These are phyloP conservation scores for Physella acuta DNA, from an alignment of 1,140 invertebrate genomes.

Conservation along the genomic window DNA sequence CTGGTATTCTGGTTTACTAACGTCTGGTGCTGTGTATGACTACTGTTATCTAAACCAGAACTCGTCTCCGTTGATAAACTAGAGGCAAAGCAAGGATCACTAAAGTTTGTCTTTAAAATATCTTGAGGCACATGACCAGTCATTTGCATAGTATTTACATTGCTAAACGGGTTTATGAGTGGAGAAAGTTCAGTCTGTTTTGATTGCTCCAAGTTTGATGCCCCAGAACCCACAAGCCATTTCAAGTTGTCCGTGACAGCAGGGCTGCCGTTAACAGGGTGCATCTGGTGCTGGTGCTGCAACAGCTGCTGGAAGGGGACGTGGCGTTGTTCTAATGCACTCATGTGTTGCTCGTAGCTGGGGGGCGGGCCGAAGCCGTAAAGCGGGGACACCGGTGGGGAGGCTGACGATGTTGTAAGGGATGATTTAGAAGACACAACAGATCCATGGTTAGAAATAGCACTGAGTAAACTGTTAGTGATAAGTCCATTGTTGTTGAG, in stretches of 20 bases:
- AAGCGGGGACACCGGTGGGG: slow-evolving; percentile 74
- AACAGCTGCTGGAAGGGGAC: neutral
- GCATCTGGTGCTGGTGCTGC: slow-evolving; percentile 1
- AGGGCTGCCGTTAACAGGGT: neutral
- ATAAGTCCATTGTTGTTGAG: too few relatives aligned
- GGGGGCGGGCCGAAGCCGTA: slow-evolving; percentile 58
- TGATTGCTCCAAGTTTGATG: slow-evolving; percentile 10
- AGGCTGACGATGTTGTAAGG: slow-evolving; percentile 74
- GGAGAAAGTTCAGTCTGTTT: slow-evolving; percentile 14
- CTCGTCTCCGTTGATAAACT: too few relatives aligned
- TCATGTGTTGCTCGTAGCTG: slow-evolving; percentile 56
- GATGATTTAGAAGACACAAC: slow-evolving; percentile 66
- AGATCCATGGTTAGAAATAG: too few relatives aligned
- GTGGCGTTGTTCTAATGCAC: slow-evolving; percentile 29
- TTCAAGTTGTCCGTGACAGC: neutral
- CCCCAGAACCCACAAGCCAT: neutral
- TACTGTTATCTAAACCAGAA: too few relatives aligned
- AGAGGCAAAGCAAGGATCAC: too few relatives aligned
- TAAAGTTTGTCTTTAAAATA: too few relatives aligned
- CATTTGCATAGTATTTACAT: slow-evolving; percentile 20
- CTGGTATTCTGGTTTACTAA: too few relatives aligned
- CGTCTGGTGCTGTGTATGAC: too few relatives aligned
- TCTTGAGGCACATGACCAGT: neutral
- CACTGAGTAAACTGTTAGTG: too few relatives aligned
- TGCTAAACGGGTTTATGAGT: neutral